These are phyloP conservation scores for Sardinella longiceps DNA, from an alignment of 2,797 vertebrate genomes.

Conservation along the genomic window DNA sequence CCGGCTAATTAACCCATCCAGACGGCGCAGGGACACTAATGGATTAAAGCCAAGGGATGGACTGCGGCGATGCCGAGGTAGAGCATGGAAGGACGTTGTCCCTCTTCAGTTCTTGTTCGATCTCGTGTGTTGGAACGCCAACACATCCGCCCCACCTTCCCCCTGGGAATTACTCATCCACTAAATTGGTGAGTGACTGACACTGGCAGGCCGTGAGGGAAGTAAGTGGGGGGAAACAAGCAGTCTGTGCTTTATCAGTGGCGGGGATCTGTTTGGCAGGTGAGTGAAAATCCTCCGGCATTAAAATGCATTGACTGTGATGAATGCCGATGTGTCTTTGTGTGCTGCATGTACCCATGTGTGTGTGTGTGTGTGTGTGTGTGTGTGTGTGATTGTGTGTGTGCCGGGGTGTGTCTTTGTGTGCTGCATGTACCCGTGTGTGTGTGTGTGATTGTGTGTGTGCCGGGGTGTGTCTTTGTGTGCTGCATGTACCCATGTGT, in stretches of 20 bases:
- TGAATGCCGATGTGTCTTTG: conserved; percentile 40
- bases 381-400: background rate
- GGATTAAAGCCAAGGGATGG: conserved; percentile 52
- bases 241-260: conserved; percentile 19
- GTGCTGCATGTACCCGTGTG: too few species aligned
- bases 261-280: conserved; percentile 24
- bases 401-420: background rate
- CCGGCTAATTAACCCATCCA: conserved; percentile 39
- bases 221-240: background rate
- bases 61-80: conserved; percentile 16
- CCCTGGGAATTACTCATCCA: conserved; percentile 13
- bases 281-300: conserved; percentile 39
- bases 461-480: conserved; percentile 2
- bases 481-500: too few species aligned
- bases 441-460: background rate
- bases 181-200: background rate
- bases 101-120: conserved; percentile 38
- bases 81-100: conserved; percentile 51
- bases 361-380: background rate
- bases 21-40: conserved; percentile 36
- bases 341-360: background rate
- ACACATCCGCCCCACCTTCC: background rate
- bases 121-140: background rate
- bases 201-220: background rate
- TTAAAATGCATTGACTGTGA: conserved; percentile 44